Base-by-base conservation (phyloP, 2,888 invertebrate species). In the Phaonia tiefii region DNA sequence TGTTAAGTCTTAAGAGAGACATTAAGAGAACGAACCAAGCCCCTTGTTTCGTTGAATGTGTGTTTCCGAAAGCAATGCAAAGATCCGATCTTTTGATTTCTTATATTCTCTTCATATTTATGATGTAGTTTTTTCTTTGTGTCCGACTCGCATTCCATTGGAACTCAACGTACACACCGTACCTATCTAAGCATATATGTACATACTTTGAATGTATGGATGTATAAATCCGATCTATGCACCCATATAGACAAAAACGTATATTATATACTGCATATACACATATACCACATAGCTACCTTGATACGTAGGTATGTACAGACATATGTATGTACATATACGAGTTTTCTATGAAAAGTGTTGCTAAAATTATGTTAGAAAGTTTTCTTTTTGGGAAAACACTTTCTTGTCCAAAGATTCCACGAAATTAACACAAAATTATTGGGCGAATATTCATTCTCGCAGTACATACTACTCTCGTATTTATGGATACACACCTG, bases 401-500 rank as follows among this genome's bases (percentile, higher is more conserved):
- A 58, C n/a, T 42, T 31, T 31, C 4, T 8, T 31, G 31, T 31
- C 31, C 4, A 31, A 31, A 31, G 4, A 31, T 31, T 13, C 15
- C 63, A 72, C 10, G 1, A 1, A 22, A 10, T 51, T 31, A 5
- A 31, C 3, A 3, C 31, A 31, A 31, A 8, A 2, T 3, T 15
- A 17, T 49, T 15, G 49, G 17, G 11, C 31, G 31, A 31, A 31
- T 31, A 31, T 31, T 63, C 22, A 42, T 42, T 63, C 31, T 31
- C 31, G 31, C 31, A 31, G 31, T 31, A 31, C 31, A 31, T 31
- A 31, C 8, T 31, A n/a, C n/a, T n/a, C 37, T 39, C 17, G 11
- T 60, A n/a, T 56, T 46, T 25, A 66, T 51, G 66, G 71, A 76
- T 72, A 78, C 84, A 78, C 81, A 84, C 97, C 95, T 96, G 95